Evolutionary conservation across 2,888 invertebrate species (phyloP).

Genomic region (Apodemia zela): DNA sequence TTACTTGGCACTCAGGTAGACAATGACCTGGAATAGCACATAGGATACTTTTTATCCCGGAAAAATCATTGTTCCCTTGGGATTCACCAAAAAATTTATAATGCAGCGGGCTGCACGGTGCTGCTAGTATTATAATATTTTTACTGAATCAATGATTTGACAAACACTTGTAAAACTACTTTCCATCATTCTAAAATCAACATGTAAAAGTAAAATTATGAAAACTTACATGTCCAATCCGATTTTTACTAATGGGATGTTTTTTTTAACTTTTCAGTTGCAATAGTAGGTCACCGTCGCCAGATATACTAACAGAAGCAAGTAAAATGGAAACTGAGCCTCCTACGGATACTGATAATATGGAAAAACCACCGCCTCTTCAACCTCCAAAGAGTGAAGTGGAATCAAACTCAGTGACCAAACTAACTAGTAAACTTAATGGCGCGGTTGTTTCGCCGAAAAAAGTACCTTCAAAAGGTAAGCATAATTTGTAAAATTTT

Average conservation of each 20-base stretch:
- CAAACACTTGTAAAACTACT: no score
- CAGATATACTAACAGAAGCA: constrained; percentile 42
- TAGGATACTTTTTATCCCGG: no score
- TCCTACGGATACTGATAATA: constrained; percentile 41
- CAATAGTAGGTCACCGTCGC: constrained; percentile 58
- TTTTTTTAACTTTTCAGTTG: constrained; percentile 39
- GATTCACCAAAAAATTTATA: no score
- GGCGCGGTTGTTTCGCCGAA: constrained; percentile 55
- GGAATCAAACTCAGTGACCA: constrained; percentile 41
- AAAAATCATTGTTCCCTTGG: no score
- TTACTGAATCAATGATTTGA: no score
- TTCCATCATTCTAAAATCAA: not conserved
- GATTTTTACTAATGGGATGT: not conserved
- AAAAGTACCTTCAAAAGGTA: constrained; percentile 52
- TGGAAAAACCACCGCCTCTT: constrained; percentile 38
- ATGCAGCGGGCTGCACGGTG: no score
- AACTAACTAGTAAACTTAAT: constrained; percentile 53
- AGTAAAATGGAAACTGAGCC: constrained; percentile 68
- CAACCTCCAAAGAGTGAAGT: constrained; percentile 28
- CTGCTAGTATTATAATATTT: no score
- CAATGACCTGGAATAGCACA: no score
- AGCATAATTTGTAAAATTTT: constrained; percentile 15
- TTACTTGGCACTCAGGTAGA: no score
- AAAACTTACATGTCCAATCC: not conserved
- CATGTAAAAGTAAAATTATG: no score